Percentiles rank a stretch among this genome's conserved stretches.
These are phyloP conservation scores for Trilocha varians DNA, from an alignment of 2,888 invertebrate genomes.

Conservation along the genomic window DNA sequence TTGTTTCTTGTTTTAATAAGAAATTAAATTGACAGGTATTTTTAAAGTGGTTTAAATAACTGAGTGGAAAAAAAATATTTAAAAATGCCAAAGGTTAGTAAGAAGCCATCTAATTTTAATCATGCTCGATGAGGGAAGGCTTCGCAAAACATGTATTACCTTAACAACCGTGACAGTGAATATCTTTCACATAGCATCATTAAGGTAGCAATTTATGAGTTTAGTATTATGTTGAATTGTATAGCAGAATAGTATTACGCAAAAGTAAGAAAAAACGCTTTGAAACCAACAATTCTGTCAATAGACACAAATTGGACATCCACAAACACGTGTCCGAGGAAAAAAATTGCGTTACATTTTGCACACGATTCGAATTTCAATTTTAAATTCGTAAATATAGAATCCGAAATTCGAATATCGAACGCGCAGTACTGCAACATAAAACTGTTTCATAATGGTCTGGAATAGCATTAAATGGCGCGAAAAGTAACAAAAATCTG, in stretches of 20 bases:
- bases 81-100: too few species aligned
- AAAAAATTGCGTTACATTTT: conserved; percentile 20
- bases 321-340: conserved; percentile 56
- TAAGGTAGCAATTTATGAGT: background rate
- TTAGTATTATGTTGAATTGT: background rate
- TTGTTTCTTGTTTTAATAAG: too few species aligned
- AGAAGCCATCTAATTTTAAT: too few species aligned
- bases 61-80: too few species aligned
- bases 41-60: too few species aligned
- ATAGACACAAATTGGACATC: conserved; percentile 60
- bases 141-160: too few species aligned
- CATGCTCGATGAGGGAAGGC: too few species aligned
- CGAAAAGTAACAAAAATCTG: conserved; percentile 61
- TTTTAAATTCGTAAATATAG: background rate
- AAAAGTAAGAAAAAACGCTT: conserved; percentile 18
- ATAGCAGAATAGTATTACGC: conserved; percentile 11
- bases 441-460: conserved; percentile 31
- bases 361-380: conserved; percentile 9
- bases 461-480: conserved; percentile 69
- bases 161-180: too few species aligned
- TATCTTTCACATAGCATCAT: too few species aligned
- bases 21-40: too few species aligned
- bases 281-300: conserved; percentile 37
- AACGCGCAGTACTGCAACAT: conserved; percentile 15
- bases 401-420: conserved; percentile 15